phyloP scores from a whole-genome alignment of 2,797 vertebrate species.

The Pseudomugil gertrudae region DNA sequence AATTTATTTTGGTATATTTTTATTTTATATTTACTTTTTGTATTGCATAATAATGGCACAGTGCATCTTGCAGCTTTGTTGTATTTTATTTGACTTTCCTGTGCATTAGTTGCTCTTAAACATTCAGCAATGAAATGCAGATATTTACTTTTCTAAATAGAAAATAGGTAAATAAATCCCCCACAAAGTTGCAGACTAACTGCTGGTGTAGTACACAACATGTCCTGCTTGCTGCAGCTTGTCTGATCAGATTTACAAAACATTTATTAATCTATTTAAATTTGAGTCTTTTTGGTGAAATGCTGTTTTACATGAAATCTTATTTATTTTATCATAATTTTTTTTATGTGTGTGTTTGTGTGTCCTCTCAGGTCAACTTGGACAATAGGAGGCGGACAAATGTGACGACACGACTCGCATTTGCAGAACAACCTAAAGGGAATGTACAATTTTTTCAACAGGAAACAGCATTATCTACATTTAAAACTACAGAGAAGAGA shows the following conservation, averaged over 20 bases:
- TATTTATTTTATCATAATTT: too few species aligned
- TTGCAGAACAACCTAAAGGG: slow-evolving; percentile 63
- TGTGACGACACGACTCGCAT: slow-evolving; percentile 50
- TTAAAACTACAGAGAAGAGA: slow-evolving; percentile 57
- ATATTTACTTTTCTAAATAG: not conserved
- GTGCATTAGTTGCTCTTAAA: not conserved
- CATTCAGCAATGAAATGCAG: not conserved
- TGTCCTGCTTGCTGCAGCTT: too few species aligned
- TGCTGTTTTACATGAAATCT: too few species aligned
- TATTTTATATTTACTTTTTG: not conserved
- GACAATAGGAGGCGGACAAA: slow-evolving; percentile 49
- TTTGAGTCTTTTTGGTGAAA: too few species aligned
- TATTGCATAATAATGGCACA: not conserved
- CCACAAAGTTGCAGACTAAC: too few species aligned
- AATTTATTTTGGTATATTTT: too few species aligned
- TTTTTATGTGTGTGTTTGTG: slow-evolving; percentile 2
- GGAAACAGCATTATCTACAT: slow-evolving; percentile 71
- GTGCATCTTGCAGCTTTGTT: too few species aligned
- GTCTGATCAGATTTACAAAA: too few species aligned
- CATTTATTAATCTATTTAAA: not conserved
- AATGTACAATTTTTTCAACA: slow-evolving; percentile 74
- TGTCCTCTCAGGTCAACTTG: slow-evolving; percentile 59
- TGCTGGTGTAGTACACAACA: too few species aligned
- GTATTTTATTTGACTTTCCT: too few species aligned
- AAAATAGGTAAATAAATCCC: not conserved